These are phyloP conservation scores for Hipparchia sbordonii DNA, from an alignment of 2,888 invertebrate genomes.

Conservation along the genomic window DNA sequence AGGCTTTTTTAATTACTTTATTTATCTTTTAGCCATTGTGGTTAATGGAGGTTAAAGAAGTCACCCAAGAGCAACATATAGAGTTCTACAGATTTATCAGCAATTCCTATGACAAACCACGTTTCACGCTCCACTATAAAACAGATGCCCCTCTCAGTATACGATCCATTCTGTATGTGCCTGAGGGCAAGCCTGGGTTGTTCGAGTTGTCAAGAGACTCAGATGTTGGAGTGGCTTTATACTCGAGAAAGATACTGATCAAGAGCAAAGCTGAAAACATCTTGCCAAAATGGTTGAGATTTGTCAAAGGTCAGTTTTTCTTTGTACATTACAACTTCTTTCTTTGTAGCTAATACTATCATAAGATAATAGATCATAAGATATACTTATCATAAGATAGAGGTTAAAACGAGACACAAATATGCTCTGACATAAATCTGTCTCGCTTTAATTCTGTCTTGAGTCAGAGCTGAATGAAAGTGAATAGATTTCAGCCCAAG, in stretches of 20 bases:
- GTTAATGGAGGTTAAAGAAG: conserved; percentile 95
- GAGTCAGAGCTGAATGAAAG: too few species aligned
- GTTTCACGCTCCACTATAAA: conserved; percentile 95
- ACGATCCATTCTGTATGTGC: conserved; percentile 95
- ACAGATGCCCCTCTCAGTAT: conserved; percentile 96
- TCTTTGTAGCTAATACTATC: too few species aligned
- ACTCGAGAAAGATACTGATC: conserved; percentile 96
- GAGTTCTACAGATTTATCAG: conserved; percentile 96
- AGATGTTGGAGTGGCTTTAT: conserved; percentile 93
- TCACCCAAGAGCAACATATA: conserved; percentile 92
- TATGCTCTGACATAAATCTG: too few species aligned
- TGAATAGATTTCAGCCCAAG: too few species aligned
- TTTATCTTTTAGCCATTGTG: conserved; percentile 89
- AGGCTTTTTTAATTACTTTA: neutral
- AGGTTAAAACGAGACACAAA: too few species aligned
- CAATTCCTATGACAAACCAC: conserved; percentile 93
- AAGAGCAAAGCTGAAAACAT: conserved; percentile 95
- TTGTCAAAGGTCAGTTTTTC: conserved; percentile 89
- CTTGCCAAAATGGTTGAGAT: conserved; percentile 96
- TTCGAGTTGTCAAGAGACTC: conserved; percentile 95
- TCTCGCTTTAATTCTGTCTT: too few species aligned
- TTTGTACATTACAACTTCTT: too few species aligned
- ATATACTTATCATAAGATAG: too few species aligned
- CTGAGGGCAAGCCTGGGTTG: conserved; percentile 95
- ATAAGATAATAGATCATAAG: too few species aligned